Conservation (phyloP, 2,113 vertebrate genomes). For the Rynchops niger region DNA sequence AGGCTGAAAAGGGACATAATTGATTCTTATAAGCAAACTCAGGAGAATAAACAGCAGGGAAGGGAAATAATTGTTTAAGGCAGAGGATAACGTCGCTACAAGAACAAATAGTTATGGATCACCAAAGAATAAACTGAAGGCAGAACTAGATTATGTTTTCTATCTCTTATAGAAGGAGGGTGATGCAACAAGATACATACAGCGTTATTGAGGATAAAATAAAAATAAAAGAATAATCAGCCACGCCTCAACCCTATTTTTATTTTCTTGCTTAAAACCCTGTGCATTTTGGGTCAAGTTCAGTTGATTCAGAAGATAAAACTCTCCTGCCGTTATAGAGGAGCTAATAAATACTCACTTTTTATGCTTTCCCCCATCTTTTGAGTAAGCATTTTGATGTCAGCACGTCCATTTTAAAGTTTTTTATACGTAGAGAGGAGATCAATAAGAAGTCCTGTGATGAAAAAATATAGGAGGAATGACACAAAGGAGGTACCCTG, state of each 20-base stretch:
- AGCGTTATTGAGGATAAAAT: not conserved
- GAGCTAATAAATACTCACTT: not conserved
- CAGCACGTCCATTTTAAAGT: not conserved
- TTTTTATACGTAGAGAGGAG: not conserved
- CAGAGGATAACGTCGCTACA: not conserved
- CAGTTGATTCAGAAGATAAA: not conserved
- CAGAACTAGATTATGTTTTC: not conserved
- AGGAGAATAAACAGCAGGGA: not conserved
- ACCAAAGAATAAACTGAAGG: not conserved
- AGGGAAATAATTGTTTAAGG: constrained; percentile 7
- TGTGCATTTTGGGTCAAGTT: not conserved
- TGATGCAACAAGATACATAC: not conserved
- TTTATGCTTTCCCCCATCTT: not conserved
- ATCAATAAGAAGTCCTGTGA: not conserved
- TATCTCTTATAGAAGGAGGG: not conserved
- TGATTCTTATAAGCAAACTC: constrained; percentile 19
- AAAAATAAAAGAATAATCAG: not conserved
- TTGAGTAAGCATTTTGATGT: not conserved
- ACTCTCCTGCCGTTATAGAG: not conserved
- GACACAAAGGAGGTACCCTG: not conserved
- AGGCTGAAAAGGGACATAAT: not conserved
- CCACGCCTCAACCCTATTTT: not conserved
- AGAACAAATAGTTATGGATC: constrained; percentile 1
- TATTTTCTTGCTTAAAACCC: not conserved
- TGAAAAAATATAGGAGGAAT: not conserved